A percentile compares a stretch with the other conserved stretches of the same genome.
These are phyloP conservation scores for Agriotes lineatus DNA, from an alignment of 2,888 invertebrate species.

Conservation along the genomic window DNA sequence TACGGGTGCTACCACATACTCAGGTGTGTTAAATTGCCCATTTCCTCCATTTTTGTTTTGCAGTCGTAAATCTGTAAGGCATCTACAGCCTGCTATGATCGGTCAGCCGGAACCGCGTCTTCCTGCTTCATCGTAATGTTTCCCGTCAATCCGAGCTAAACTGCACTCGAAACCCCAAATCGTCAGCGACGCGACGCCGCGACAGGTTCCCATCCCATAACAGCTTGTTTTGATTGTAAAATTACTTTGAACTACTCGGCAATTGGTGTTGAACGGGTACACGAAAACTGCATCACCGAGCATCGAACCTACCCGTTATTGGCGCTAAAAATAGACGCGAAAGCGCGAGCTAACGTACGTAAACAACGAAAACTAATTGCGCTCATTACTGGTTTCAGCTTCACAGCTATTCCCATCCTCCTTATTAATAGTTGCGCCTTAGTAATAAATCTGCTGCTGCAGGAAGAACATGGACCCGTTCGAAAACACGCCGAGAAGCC, in stretches of 20 bases:
- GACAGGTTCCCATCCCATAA: too few relatives aligned
- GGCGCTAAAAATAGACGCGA: slow-evolving; percentile 8
- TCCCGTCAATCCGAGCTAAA: too few relatives aligned
- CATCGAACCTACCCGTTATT: slow-evolving; percentile 18
- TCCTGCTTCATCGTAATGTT: too few relatives aligned
- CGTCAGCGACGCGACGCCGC: background rate
- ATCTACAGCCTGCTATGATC: too few relatives aligned
- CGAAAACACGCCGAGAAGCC: background rate
- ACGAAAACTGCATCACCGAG: slow-evolving; percentile 24
- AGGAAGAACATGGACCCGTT: background rate
- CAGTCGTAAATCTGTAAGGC: too few relatives aligned
- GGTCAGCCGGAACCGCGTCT: too few relatives aligned
- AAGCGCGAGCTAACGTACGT: background rate
- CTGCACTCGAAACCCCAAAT: too few relatives aligned
- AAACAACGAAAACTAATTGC: slow-evolving; percentile 8
- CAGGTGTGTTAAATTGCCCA: too few relatives aligned
- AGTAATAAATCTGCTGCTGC: background rate
- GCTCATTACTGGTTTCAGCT: background rate
- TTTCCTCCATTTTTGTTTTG: too few relatives aligned
- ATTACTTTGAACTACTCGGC: slow-evolving; percentile 4
- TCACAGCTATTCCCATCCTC: background rate
- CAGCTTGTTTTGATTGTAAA: slow-evolving; percentile 10
- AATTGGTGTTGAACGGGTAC: slow-evolving; percentile 12
- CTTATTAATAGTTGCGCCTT: background rate
- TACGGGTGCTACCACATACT: too few relatives aligned